Evolutionary conservation across 2,888 invertebrate species (phyloP), one percentile per base, ranked within the genome.

Genomic region (Andrena minutula): DNA sequence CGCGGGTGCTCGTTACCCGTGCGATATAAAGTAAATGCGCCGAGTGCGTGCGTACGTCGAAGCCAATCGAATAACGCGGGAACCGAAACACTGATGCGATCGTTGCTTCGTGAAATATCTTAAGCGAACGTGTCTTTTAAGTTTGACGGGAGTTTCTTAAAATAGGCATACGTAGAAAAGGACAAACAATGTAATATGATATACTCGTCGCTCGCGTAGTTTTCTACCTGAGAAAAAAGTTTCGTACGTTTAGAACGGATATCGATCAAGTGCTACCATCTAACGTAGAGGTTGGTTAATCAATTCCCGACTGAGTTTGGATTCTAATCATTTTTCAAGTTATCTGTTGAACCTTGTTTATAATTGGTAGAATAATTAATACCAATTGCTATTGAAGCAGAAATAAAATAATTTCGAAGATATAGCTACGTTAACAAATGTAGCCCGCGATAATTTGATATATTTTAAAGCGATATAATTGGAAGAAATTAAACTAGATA

Each of bases 111-210:
- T 56, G 41, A 68, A 68, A 68, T 63, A 61, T 63, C 16, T 51
- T 12, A n/a, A 71, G 78, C 28, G 32, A 35, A 41, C 12, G 41
- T 65, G 58, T 28, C 49, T 64, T 20, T 47, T 41, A 32, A 53
- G 53, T 66, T 66, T 78, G 8, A 41, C 60, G 47, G 47, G 35
- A n/a, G 61, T 72, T 79, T 68, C 41, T 63, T 63, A 63, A 80
- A 79, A 56, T 73, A 79, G 32, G 79, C 68, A 63, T 56, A 28
- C 63, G 35, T 63, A 20, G 56, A 49, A 63, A 56, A 35, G 16
- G 30, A 41, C 32, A 51, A 80, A 72, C 47, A 66, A 77, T 47
- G n/a, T 32, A 41, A 63, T 53, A 53, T 2, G 35, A 53, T 61
- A 41, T 32, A 71, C 51, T 79, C 32, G 12, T 77, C 65, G 26